Conservation (phyloP, 2,888 invertebrate species). For the Bembecia ichneumoniformis region DNA sequence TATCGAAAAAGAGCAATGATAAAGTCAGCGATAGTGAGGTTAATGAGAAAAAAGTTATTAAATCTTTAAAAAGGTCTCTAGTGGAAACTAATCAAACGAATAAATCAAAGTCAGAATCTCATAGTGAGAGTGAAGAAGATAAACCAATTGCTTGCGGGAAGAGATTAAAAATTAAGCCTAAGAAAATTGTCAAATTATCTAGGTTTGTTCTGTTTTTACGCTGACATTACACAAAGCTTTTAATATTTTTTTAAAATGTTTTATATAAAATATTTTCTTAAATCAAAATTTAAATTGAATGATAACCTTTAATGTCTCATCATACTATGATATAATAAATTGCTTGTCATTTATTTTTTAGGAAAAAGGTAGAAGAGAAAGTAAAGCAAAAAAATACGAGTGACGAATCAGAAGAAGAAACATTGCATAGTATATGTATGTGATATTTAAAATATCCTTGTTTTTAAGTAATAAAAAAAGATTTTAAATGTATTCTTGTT, state of each 20-base stretch:
- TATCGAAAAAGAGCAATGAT: slow-evolving; percentile 28
- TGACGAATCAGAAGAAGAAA: slow-evolving; percentile 66
- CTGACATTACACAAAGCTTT: background rate
- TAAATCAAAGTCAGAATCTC: slow-evolving; percentile 61
- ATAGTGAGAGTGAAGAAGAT: slow-evolving; percentile 58
- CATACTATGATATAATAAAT: too few species aligned
- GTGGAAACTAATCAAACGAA: slow-evolving; percentile 49
- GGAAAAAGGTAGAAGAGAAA: slow-evolving; percentile 72
- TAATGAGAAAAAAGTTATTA: slow-evolving; percentile 18
- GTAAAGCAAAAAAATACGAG: slow-evolving; percentile 63
- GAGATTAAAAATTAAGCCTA: slow-evolving; percentile 61
- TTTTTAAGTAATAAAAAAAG: background rate
- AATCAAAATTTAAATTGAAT: too few species aligned
- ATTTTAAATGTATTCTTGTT: background rate
- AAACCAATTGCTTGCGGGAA: slow-evolving; percentile 53
- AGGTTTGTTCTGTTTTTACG: slow-evolving; percentile 31
- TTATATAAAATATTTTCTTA: too few species aligned
- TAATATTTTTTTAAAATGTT: background rate
- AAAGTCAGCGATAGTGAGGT: slow-evolving; percentile 10
- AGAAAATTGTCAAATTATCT: slow-evolving; percentile 51
- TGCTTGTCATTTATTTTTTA: slow-evolving; percentile 14
- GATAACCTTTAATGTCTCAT: too few species aligned
- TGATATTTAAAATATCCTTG: background rate
- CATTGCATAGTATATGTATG: slow-evolving; percentile 58
- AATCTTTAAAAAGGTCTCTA: slow-evolving; percentile 51